Evolutionary conservation across 2,113 vertebrate genomes (phyloP).

Genomic region (Glareola pratincola): DNA sequence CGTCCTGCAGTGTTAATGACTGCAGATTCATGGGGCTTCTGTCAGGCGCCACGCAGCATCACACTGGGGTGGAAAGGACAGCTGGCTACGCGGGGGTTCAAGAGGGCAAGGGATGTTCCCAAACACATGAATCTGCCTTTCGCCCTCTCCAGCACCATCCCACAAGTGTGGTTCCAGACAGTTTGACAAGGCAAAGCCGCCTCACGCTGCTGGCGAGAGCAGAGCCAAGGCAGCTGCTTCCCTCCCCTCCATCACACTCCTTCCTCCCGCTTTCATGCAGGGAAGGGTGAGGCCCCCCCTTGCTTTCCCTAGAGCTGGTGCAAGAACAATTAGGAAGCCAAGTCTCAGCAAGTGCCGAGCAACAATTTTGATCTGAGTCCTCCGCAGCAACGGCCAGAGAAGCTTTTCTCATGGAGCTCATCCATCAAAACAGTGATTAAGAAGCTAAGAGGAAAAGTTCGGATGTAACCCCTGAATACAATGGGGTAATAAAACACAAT

Average conservation of each 20-base stretch:
- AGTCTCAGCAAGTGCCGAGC: neutral
- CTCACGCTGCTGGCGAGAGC: rapidly evolving
- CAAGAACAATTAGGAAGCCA: neutral
- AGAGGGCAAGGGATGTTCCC: neutral
- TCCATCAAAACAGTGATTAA: conserved; percentile 74
- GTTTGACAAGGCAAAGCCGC: neutral
- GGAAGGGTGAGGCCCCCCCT: neutral
- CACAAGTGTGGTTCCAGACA: rapidly evolving
- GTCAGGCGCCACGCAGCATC: neutral
- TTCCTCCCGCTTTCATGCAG: rapidly evolving
- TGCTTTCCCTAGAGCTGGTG: neutral
- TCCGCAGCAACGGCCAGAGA: rapidly evolving
- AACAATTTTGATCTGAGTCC: neutral
- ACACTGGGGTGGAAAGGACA: neutral
- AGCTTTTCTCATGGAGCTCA: conserved; percentile 38
- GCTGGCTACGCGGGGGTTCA: neutral
- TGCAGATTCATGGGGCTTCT: neutral
- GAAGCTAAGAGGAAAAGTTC: conserved; percentile 75
- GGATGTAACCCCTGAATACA: conserved; percentile 75
- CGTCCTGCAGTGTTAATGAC: neutral
- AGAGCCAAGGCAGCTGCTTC: rapidly evolving
- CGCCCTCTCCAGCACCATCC: neutral
- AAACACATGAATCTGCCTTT: rapidly evolving
- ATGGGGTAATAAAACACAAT: conserved; percentile 82
- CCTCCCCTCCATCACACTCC: neutral